Percentiles rank a stretch among this genome's conserved stretches.
phyloP scores from a whole-genome alignment of 2,113 vertebrate genomes.

The Colossoma macropomum region DNA sequence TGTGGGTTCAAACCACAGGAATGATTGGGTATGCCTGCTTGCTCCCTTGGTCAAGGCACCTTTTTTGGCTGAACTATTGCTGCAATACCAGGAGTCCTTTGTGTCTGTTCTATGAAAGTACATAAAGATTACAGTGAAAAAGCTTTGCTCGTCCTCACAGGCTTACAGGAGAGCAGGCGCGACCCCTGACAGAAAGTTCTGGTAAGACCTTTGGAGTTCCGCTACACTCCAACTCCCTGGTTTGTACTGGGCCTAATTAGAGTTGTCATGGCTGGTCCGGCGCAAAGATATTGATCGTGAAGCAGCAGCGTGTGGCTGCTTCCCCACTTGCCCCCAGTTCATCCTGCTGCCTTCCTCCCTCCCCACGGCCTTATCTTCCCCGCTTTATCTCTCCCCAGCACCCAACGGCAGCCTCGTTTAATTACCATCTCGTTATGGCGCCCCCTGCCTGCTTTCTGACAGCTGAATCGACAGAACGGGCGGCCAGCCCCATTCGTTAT shows the following conservation, averaged over 20 bases:
- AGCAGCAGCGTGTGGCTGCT: constrained; percentile 37
- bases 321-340: constrained; percentile 41
- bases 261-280: constrained; percentile 51
- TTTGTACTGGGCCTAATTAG: constrained; percentile 55
- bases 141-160: constrained; percentile 6
- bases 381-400: constrained; percentile 48
- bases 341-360: constrained; percentile 26
- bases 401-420: constrained; percentile 51
- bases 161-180: neutral
- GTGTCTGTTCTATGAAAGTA: neutral
- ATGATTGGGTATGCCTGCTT: too few species aligned
- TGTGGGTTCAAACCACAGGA: too few species aligned
- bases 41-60: too few species aligned
- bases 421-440: constrained; percentile 51
- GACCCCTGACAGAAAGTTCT: constrained; percentile 12
- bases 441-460: constrained; percentile 59
- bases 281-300: constrained; percentile 53
- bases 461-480: constrained; percentile 55
- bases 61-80: too few species aligned
- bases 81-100: neutral
- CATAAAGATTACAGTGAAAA: constrained; percentile 1
- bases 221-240: constrained; percentile 34
- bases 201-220: constrained; percentile 39
- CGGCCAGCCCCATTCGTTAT: constrained; percentile 47
- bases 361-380: constrained; percentile 41